Conservation (phyloP, 2,888 invertebrate genomes). For the Drosophila anomelani region DNA sequence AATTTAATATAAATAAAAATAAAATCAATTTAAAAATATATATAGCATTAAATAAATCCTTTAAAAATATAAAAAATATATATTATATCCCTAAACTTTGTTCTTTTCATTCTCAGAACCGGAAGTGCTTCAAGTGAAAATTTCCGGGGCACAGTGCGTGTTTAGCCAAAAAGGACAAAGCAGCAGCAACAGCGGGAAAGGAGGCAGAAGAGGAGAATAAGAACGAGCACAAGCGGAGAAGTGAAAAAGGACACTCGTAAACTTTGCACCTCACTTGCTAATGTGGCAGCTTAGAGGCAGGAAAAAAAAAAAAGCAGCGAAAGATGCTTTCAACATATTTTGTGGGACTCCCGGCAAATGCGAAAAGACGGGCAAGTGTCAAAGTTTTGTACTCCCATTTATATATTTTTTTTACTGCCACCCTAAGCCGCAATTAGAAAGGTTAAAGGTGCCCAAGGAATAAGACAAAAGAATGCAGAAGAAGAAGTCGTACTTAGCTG, state of each 20-base stretch:
- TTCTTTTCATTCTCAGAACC: not conserved
- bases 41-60: not conserved
- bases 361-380: not conserved
- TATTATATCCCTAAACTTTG: too few species aligned
- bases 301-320: slow-evolving; percentile 1
- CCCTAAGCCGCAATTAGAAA: slow-evolving; percentile 50
- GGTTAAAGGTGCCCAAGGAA: slow-evolving; percentile 40
- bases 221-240: slow-evolving; percentile 12
- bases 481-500: slow-evolving; percentile 19
- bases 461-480: not conserved
- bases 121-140: not conserved
- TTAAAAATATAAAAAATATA: too few species aligned
- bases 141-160: slow-evolving; percentile 8
- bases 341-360: not conserved
- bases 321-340: slow-evolving; percentile 35
- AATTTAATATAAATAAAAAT: too few species aligned
- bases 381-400: slow-evolving; percentile 29
- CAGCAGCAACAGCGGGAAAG: not conserved
- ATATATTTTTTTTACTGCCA: slow-evolving; percentile 1
- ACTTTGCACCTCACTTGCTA: slow-evolving; percentile 78
- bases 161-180: slow-evolving; percentile 1
- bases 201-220: not conserved
- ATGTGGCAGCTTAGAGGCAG: slow-evolving; percentile 67
- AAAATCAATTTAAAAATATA: too few species aligned
- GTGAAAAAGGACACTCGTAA: slow-evolving; percentile 73